A percentile compares a stretch with the other conserved stretches of the same genome.
These are phyloP conservation scores for Halcyon senegalensis DNA, from an alignment of 2,113 vertebrate genomes.

Conservation along the genomic window DNA sequence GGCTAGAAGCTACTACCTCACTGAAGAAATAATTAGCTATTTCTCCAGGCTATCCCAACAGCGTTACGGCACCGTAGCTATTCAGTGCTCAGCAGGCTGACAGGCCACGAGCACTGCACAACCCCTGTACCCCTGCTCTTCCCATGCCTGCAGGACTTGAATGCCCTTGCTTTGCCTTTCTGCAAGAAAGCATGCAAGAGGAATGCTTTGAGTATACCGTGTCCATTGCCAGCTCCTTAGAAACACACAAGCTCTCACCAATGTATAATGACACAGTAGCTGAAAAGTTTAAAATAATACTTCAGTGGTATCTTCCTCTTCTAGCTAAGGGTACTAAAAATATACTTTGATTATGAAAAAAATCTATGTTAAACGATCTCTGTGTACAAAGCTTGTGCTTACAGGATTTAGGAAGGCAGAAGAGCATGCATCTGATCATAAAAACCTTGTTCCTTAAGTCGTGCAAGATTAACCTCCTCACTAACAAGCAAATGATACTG, in stretches of 20 bases:
- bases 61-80: fast-evolving
- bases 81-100: neutral
- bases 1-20: neutral
- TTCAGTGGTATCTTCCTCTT: neutral
- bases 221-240: neutral
- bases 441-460: neutral
- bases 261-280: neutral
- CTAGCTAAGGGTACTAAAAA: neutral
- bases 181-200: neutral
- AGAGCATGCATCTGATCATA: neutral
- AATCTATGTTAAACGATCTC: neutral
- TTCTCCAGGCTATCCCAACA: neutral
- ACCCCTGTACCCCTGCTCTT: neutral
- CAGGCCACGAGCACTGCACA: neutral
- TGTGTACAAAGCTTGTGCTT: neutral
- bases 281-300: neutral
- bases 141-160: neutral
- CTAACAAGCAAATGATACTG: neutral
- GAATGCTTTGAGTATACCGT: neutral
- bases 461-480: neutral
- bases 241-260: neutral
- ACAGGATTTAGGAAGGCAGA: neutral
- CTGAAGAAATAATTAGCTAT: neutral
- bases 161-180: neutral
- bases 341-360: neutral